Percentiles rank a stretch among this genome's conserved stretches.
Evolutionary conservation across 2,888 invertebrate species (phyloP).

Genomic region (Drosophila stalkeri): DNA sequence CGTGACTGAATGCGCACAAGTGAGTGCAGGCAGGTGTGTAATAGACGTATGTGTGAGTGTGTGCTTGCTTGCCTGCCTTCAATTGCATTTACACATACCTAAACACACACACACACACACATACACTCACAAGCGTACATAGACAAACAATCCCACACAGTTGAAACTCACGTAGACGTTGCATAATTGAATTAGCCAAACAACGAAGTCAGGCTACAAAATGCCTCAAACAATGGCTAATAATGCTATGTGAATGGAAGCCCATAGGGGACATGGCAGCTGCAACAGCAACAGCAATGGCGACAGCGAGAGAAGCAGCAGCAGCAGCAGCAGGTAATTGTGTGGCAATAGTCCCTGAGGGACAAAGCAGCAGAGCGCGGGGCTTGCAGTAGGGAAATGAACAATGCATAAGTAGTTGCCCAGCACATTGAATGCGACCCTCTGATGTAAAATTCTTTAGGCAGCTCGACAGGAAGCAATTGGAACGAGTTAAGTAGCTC

Average conservation of each 20-base stretch:
- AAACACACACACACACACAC: constrained; percentile 23
- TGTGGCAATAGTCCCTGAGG: constrained; percentile 35
- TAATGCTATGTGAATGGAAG: constrained; percentile 47
- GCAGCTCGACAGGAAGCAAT: constrained; percentile 31
- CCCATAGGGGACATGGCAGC: constrained; percentile 20
- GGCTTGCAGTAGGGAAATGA: constrained; percentile 16
- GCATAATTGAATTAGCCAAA: constrained; percentile 75
- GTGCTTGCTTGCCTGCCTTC: constrained; percentile 44
- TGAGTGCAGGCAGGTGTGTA: constrained; percentile 64
- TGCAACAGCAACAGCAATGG: neutral
- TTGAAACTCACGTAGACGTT: constrained; percentile 38
- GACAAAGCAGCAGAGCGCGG: neutral
- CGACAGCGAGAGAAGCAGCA: neutral
- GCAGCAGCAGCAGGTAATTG: constrained; percentile 32
- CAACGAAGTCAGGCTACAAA: constrained; percentile 54
- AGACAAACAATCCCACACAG: constrained; percentile 23
- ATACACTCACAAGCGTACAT: constrained; percentile 5
- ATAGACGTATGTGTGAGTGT: constrained; percentile 25
- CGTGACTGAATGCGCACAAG: constrained; percentile 56
- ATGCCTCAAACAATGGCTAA: constrained; percentile 59
- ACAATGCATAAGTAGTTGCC: constrained; percentile 36
- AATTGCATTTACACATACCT: constrained; percentile 44
- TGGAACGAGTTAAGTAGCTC: constrained; percentile 21
- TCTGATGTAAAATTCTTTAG: constrained; percentile 14
- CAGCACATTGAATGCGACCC: constrained; percentile 11